A percentile compares a stretch with the other conserved stretches of the same genome.
Evolutionary conservation across 2,113 vertebrate species (phyloP).

Genomic region (Trogon surrucura): DNA sequence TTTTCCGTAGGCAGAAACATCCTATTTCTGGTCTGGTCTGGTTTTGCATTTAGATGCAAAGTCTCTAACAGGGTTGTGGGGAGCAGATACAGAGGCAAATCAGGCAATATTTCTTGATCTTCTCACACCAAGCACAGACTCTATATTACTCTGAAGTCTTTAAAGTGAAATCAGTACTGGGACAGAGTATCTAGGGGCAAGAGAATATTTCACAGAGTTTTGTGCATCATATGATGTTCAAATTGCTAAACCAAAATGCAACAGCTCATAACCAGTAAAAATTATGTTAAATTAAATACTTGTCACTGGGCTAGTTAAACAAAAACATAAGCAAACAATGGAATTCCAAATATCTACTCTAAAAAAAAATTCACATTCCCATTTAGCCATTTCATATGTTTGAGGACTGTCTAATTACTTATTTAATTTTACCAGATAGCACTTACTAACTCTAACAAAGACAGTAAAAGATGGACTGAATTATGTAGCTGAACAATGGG

Average conservation of each 20-base stretch:
- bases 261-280: background rate
- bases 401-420: background rate
- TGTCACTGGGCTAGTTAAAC: background rate
- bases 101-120: background rate
- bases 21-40: background rate
- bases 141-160: background rate
- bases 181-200: background rate
- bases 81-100: background rate
- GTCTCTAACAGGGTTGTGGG: fast-evolving
- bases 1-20: background rate
- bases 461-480: background rate
- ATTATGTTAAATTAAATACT: background rate
- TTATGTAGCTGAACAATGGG: background rate
- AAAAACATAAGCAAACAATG: background rate
- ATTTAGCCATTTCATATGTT: background rate
- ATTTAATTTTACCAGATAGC: background rate
- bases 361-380: background rate
- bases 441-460: background rate
- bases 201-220: background rate
- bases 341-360: background rate
- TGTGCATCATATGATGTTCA: background rate
- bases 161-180: background rate
- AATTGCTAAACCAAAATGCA: background rate
- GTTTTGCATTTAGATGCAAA: background rate
- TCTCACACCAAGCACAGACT: background rate